Evolutionary conservation across 2,797 vertebrate genomes (phyloP), one percentile per base, ranked within the genome.

Genomic region (Centropyge bicolor): DNA sequence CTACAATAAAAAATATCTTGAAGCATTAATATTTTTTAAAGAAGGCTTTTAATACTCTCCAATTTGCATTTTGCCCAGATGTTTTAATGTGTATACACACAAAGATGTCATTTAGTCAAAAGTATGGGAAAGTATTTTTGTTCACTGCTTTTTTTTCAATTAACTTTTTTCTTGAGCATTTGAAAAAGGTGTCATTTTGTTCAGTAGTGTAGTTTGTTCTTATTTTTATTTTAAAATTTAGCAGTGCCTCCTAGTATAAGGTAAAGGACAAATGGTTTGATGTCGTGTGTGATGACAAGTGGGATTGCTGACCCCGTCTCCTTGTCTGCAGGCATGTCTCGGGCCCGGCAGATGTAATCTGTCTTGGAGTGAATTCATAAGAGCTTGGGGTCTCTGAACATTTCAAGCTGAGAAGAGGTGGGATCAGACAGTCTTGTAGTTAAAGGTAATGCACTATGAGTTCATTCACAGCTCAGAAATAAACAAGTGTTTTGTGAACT

Each of bases 241-340:
- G 6, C 14, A 31, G 41, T 27, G 10, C 14, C 55, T 9, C 6
- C 11, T 12, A 9, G 9, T 13, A 19, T 17, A 22, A 6, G 10
- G 4, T 13, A 13, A 8, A 6, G 12, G 16, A 22, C 3, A 16
- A 31, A 7, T 27, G 17, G 20, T 27, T 24, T 41, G 14, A 8
- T 61, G 24, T 27, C 2, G 10, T 43, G 8, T 13, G 40, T 55
- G 9, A 14, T 7, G 7, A 16, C 6, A 3, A 19, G 24, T 57
- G n/a, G 9, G 22, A 36, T 35, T 0, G 0, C 14, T 63, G 48
- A 67, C 11, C 17, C 17, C 4, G 16, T 60, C 4, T 63, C 20
- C 70, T 12, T 71, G n/a, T 73, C 36, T 14, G 36, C 78, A 90
- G 83, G 46, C 17, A 9, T 7, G 40, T 51, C 22, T 49, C 43